Base-by-base conservation (phyloP, 1,140 invertebrate genomes). In the Druon quercuslanigerum region DNA sequence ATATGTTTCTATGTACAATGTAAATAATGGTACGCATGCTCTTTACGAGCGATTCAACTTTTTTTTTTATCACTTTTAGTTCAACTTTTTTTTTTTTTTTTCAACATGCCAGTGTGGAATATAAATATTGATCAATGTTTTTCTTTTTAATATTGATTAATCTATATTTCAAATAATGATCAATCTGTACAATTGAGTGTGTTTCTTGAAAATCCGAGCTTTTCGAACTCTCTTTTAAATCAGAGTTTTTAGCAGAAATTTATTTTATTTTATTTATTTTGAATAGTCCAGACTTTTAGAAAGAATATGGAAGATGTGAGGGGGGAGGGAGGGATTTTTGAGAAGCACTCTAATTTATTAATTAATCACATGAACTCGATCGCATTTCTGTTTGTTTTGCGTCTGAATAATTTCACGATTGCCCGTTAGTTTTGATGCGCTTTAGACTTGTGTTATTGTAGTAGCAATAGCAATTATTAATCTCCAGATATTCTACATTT, bases 1-100 rank as follows among this genome's bases (percentile, higher is more conserved):
- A 80, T 79, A 71, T 83, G 80, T 82, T 83, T 83, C 81, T 78
- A 79, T 82, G 77, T 84, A 85, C 79, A 82, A 81, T 86, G 85
- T 86, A 86, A 83, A 86, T 86, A 86, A n/a, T 80, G 75, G 77
- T 82, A 83, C 82, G 81, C 79, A 75, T 77, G 78, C 78, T 81
- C 82, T 75, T 73, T 73, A 33, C 19, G 82, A 79, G 82, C 77
- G 60, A 81, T 76, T 74, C 75, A 78, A 79, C 74, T 20, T 76
- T 78, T 20, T 76, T 78, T 80, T 40, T n/a, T 2, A 33, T 40
- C 25, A 66, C 60, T 66, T 66, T 66, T 40, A 66, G 25, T 66
- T 33, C 20, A 25, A 66, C 60, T n/a, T 66, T 14, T n/a, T n/a
- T n/a, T n/a, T n/a, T n/a, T n/a, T n/a, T n/a, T n/a, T 66, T 40